Conservation (phyloP, 1,140 invertebrate genomes). For the Platyscapa corneri region DNA sequence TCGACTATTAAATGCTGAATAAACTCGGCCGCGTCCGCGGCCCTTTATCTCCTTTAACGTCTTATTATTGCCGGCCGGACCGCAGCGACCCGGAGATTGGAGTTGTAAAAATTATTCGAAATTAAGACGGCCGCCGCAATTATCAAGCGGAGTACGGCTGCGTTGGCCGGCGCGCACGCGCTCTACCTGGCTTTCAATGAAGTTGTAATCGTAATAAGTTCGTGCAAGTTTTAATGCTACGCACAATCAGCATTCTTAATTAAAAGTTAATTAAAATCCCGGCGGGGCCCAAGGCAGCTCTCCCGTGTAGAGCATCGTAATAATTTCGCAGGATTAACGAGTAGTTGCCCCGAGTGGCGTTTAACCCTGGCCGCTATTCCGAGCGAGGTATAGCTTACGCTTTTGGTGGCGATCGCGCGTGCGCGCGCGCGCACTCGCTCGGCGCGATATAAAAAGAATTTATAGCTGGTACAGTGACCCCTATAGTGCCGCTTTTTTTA, state of each 20-base stretch:
- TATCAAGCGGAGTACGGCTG: background rate
- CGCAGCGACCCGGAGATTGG: background rate
- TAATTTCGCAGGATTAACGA: constrained; percentile 6
- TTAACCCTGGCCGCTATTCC: constrained; percentile 6
- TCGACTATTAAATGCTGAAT: background rate
- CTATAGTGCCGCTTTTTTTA: background rate
- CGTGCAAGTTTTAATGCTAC: background rate
- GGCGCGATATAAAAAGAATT: constrained; percentile 4
- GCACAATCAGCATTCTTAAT: constrained; percentile 12
- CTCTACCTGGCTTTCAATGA: background rate
- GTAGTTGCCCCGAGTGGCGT: background rate
- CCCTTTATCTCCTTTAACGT: background rate
- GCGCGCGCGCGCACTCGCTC: background rate
- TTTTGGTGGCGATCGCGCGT: background rate
- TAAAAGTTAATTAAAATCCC: constrained; percentile 19
- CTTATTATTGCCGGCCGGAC: background rate
- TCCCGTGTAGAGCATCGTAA: background rate
- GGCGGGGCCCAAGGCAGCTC: background rate
- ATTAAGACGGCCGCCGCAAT: background rate
- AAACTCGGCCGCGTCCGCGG: background rate
- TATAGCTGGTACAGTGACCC: constrained; percentile 27
- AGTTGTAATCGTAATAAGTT: background rate
- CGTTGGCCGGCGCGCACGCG: too few species aligned
- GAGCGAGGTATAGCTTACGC: background rate
- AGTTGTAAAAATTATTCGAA: background rate